Conservation (phyloP, 2,113 vertebrate species). For the Varanus komodoensis region DNA sequence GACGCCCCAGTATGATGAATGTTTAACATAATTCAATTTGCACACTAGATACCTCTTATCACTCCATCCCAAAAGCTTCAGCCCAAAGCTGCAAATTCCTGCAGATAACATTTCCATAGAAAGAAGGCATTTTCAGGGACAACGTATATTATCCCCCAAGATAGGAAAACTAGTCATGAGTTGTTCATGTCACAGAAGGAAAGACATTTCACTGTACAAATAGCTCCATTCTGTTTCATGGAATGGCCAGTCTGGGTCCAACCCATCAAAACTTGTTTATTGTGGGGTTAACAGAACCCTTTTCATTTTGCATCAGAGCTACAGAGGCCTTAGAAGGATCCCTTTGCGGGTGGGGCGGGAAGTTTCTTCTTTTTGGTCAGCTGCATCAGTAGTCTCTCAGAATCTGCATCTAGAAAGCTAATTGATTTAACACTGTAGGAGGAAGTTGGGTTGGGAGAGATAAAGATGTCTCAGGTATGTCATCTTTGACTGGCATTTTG, state of each 20-base stretch:
- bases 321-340: not conserved
- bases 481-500: not conserved
- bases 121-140: not conserved
- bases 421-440: not conserved
- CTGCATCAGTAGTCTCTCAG: not conserved
- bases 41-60: not conserved
- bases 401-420: not conserved
- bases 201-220: not conserved
- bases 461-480: not conserved
- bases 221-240: not conserved
- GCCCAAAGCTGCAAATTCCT: constrained; percentile 22
- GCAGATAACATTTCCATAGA: not conserved
- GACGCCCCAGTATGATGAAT: not conserved
- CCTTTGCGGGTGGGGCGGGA: not conserved
- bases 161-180: not conserved
- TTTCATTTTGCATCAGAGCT: not conserved
- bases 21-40: not conserved
- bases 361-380: not conserved
- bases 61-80: constrained; percentile 16
- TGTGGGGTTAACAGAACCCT: not conserved
- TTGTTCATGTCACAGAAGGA: not conserved
- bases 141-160: not conserved
- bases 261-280: not conserved
- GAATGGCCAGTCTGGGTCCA: not conserved
- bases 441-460: not conserved